Base-by-base conservation (phyloP, 53 echinoderm and acorn worm species). In the Patiria pectinifera region DNA sequence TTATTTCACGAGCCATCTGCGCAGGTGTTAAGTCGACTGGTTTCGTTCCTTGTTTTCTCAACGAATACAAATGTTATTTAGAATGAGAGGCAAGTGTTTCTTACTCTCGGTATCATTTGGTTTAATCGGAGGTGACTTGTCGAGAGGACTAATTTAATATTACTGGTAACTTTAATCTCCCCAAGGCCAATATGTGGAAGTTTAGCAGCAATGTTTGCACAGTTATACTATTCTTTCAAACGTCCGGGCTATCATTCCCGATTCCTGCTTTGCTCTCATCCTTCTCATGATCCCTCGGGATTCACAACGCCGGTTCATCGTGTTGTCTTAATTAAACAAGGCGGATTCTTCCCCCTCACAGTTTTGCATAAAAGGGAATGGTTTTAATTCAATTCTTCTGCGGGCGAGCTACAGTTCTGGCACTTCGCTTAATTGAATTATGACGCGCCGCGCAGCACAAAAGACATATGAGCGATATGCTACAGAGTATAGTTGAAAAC, bases 321-420 rank as follows among this genome's bases (percentile, higher is more conserved):
- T 85, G 26, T 62, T 11, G 1, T 62, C 23, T 21, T 78, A 45
- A 4, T 78, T 78, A 15, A 46, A 44, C 47, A 78, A 74, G 74
- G 74, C 61, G 14, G 23, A 53, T 8, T 62, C 45, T 2, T n/a
- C 26, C 26, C 61, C 60, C 16, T 44, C 22, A 23, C 59, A 16
- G 85, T 85, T 66, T 60, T 70, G 6, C 45, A 74, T 22, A 86
- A 86, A 86, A 23, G 58, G 71, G 58, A 10, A 47, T 16, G 49
- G 49, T n/a, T 72, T 86, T 86, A 86, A 86, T 86, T 86, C 22
- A 74, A 86, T 86, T 86, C 47, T 35, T 85, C 14, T 45, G 21
- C 11, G 71, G 71, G 19, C 23, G 14, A 24, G 47, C 49, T 48
- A 6, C 45, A 48, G 86, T 86, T 24, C 66, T 74, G 63, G 25